Base-by-base conservation (phyloP, 1,140 invertebrate genomes). In the Eurosta solidaginis region DNA sequence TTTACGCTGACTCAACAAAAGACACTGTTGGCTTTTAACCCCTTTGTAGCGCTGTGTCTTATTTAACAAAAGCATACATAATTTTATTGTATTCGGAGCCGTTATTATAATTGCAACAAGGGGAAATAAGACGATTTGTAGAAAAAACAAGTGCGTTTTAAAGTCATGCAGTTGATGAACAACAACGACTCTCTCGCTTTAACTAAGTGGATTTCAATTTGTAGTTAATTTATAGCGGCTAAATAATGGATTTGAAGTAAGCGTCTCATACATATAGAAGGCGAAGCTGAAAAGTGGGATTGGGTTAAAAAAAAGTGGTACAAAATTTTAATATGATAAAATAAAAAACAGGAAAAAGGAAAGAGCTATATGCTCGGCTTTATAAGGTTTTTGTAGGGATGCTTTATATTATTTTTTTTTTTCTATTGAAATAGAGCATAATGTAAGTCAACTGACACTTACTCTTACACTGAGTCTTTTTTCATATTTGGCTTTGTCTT, bases 161-260 rank as follows among this genome's bases (percentile, higher is more conserved):
- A 40, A 68, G 33, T 42, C 33, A 10, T 40, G 12, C 20, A 1
- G 17, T 42, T 42, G 33, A 68, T 42, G 59, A n/a, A 40, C 59
- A 40, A n/a, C 33, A 17, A 20, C 40, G 59, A 42, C 33, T 59
- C 33, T 47, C 17, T n/a, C 27, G 14, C 29, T n/a, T 1, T 59
- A 59, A 33, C 14, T 59, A 36, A 59, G 59, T 68, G n/a, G 59
- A 68, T 68, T 68, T 68, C 40, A 68, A 68, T 68, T 68, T 68
- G 40, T 7, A 68, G 36, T 40, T 27, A 68, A 68, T 68, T 40
- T 68, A 33, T 10, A n/a, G 27, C 33, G 22, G 14, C 4, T 40
- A 68, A 68, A 20, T n/a, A 68, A 68, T 68, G 36, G 33, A 29
- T 33, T 42, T 42, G 33, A 68, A 68, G 59, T 68, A n/a, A 25